Conservation (phyloP, 2,888 invertebrate species). For the Hirtodrosophila confusa region DNA sequence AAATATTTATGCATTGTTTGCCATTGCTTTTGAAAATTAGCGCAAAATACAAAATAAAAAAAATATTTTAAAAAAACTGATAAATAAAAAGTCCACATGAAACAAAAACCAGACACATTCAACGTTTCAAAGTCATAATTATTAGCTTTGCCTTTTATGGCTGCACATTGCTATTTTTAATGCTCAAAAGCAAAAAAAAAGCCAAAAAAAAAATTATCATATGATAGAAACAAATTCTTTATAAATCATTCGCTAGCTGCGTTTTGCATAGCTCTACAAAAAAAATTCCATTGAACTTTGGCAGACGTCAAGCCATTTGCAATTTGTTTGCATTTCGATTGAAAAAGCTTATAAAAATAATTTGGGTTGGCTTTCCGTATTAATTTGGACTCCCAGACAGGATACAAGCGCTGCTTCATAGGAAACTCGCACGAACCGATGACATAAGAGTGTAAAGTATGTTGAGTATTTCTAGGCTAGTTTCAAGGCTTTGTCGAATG, state of each 20-base stretch:
- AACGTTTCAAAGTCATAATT: slow-evolving; percentile 63
- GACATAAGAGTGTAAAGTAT: slow-evolving; percentile 35
- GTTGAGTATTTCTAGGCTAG: slow-evolving; percentile 33
- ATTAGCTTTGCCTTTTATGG: slow-evolving; percentile 68
- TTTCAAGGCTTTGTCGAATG: slow-evolving; percentile 25
- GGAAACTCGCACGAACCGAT: slow-evolving; percentile 18
- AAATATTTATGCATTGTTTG: slow-evolving; percentile 51
- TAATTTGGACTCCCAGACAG: slow-evolving; percentile 31
- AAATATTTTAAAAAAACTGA: slow-evolving; percentile 4
- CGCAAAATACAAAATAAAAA: slow-evolving; percentile 16
- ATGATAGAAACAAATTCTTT: slow-evolving; percentile 56
- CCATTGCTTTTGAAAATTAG: slow-evolving; percentile 26
- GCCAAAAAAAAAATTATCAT: slow-evolving; percentile 23
- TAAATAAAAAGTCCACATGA: slow-evolving; percentile 14
- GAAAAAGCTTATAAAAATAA: slow-evolving; percentile 2
- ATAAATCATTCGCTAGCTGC: slow-evolving; percentile 67
- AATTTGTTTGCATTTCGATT: slow-evolving; percentile 67
- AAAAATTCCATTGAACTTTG: slow-evolving; percentile 70
- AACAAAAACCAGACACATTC: slow-evolving; percentile 23
- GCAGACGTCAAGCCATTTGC: slow-evolving; percentile 47
- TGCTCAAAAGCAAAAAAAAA: slow-evolving; percentile 23
- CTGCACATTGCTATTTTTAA: slow-evolving; percentile 44
- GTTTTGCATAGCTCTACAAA: slow-evolving; percentile 31
- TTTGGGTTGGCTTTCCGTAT: slow-evolving; percentile 23
- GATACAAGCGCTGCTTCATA: slow-evolving; percentile 20